Conservation (phyloP, 2,888 invertebrate genomes). For the Hirudinaria manillensis region DNA sequence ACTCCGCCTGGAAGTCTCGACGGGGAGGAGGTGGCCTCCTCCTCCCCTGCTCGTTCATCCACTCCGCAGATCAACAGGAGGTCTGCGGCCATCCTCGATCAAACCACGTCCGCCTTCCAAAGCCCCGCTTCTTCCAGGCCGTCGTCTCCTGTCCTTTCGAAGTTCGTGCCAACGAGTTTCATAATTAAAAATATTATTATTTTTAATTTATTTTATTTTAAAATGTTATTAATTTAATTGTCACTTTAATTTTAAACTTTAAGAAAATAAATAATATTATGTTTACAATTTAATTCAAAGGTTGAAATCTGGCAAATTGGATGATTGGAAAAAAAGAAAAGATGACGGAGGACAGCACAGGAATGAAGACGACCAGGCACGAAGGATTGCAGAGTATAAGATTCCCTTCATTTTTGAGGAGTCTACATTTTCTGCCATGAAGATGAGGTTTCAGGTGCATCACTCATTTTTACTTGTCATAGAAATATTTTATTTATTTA, state of each 20-base stretch:
- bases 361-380: conserved; percentile 17
- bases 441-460: conserved; percentile 1
- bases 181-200: too few species aligned
- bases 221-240: too few species aligned
- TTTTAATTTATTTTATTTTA: neutral
- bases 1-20: conserved; percentile 52
- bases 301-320: too few species aligned
- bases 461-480: neutral
- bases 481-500: too few species aligned
- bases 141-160: conserved; percentile 21
- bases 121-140: conserved; percentile 28
- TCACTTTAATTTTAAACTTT: too few species aligned
- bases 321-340: neutral
- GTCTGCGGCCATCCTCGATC: conserved; percentile 7
- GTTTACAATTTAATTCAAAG: too few species aligned
- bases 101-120: neutral
- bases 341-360: neutral
- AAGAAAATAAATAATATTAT: neutral
- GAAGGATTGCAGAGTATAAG: conserved; percentile 26
- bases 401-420: neutral
- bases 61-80: conserved; percentile 15
- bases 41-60: conserved; percentile 31
- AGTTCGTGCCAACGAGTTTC: neutral
- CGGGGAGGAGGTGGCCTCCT: conserved; percentile 35
- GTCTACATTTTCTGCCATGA: conserved; percentile 10